Base-by-base conservation (phyloP, 2,888 invertebrate species). In the Lasioglossum zephyrum region DNA sequence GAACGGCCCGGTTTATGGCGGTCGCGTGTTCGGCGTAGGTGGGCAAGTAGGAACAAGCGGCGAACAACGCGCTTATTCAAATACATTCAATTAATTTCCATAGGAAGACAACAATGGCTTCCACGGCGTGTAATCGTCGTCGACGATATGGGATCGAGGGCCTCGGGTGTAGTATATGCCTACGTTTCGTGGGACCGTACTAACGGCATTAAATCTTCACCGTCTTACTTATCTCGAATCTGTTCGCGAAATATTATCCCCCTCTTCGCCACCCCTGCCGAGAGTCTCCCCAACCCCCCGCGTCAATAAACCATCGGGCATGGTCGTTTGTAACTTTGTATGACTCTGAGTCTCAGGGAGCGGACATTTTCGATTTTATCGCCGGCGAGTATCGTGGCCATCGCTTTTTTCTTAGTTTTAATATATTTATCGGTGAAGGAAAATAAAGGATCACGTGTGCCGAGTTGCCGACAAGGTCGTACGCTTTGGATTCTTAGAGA, bases 1-100 rank as follows among this genome's bases (percentile, higher is more conserved):
- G 84, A 86, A 86, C 60, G 26, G 26, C 47, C 81, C 88, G 85
- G 91, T 87, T 87, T 89, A 92, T 87, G 88, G 91, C 84, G 87
- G 87, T 88, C 89, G 91, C 92, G 90, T 92, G 93, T 92, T 90
- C 91, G 89, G 93, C 92, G 93, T 93, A 93, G 92, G 93, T 92
- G 92, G 93, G 91, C 92, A 91, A 93, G 93, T 91, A 92, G 92
- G 88, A 92, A 93, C 93, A 93, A 93, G 91, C 92, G 92, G 92
- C 91, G 93, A 94, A 93, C 93, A 93, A 92, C 92, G 92, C 90
- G 92, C 92, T 94, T 94, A 94, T 94, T 94, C 93, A 94, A 95
- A 94, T 95, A 93, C 93, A 94, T 94, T 94, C 94, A 93, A 95
- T 95, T 94, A 94, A 95, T 94, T 94, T 94, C 94, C 94, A 94